Evolutionary conservation across 2,888 invertebrate genomes (phyloP), one percentile per base, ranked within the genome.

Genomic region (Zeuzera pyrina): DNA sequence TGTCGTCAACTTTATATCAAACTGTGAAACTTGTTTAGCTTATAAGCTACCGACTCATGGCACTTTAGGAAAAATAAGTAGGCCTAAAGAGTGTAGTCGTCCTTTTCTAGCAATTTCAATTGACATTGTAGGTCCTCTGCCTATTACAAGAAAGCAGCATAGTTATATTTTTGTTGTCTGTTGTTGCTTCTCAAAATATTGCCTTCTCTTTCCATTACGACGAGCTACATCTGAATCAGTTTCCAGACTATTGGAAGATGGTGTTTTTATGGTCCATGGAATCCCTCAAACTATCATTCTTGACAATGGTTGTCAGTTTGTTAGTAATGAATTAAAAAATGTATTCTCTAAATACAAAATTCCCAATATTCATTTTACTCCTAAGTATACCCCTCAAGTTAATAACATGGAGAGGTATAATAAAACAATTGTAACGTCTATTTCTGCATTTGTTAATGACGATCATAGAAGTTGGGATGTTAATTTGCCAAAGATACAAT

Each of bases 21-120:
- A 12, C 1, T 31, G 11, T 5, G 10, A 35, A 33, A 25, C 29
- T 7, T 43, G 43, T 19, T n/a, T 16, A 8, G 8, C 40, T 4
- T 34, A 47, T 31, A 45, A 47, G 23, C 22, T 15, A 7, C 35
- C 30, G 11, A 41, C 32, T 11, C 41, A 43, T 5, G 12, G 28
- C n/a, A 38, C 38, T 2, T 14, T 42, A 12, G 45, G 45, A 2
- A 15, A 6, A 13, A 47, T 50, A 46, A 46, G 47, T 6, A 28
- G 38, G 1, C 46, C 45, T 11, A 47, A 47, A 28, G 26, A 35
- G 4, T 42, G 43, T 10, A 15, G n/a, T 5, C 28, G 45, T 6
- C 44, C 44, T 3, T 29, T 29, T 8, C 29, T 19, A 12, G 21
- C 8, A 6, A 19, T 19, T 19, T 6, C 5, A 6, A 19, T 19